Evolutionary conservation across 2,797 vertebrate species (phyloP), one percentile per base, ranked within the genome.

Genomic region (Coendou prehensilis): DNA sequence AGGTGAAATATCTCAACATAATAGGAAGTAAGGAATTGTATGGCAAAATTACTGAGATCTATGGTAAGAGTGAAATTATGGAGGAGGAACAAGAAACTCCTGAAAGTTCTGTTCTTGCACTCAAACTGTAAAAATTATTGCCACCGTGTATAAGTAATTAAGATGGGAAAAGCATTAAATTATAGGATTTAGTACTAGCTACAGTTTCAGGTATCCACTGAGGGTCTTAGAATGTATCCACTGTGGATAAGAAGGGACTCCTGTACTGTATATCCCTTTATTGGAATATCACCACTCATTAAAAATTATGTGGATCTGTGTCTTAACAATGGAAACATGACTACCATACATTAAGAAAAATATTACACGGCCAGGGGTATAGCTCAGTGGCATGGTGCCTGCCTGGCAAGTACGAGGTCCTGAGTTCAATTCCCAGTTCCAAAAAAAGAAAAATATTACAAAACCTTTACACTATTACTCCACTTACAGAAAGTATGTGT

Each of bases 311-410:
- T 41, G 9, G 2, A 9, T 80, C 37, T 78, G 20, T 30, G 26
- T 30, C n/a, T 87, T 89, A 64, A 56, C 54, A 56, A 18, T 88
- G 61, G 20, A 93, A 94, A 91, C 86, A 76, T 41, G 63, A 7
- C 4, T 91, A 47, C 5, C 28, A 76, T 9, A 26, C 26, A 59
- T 47, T 69, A 59, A 59, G 26, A 9, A 37, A 76, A 80, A 75
- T 54, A 17, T n/a, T 71, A 52, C 20, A 41, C 37, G 37, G 37
- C 37, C 37, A 41, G 37, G 37, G 37, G 2, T 41, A 41, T 41
- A 41, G 37, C 37, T 41, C 37, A 41, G 37, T 2, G 37, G 37
- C 37, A 41, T 41, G 37, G 37, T 41, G 37, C 37, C 37, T 41
- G 37, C 37, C 37, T 41, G 37, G 37, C 37, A 41, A 41, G 37